phyloP scores from a whole-genome alignment of 2,888 invertebrate species.

The Gymnosoma rotundatum region DNA sequence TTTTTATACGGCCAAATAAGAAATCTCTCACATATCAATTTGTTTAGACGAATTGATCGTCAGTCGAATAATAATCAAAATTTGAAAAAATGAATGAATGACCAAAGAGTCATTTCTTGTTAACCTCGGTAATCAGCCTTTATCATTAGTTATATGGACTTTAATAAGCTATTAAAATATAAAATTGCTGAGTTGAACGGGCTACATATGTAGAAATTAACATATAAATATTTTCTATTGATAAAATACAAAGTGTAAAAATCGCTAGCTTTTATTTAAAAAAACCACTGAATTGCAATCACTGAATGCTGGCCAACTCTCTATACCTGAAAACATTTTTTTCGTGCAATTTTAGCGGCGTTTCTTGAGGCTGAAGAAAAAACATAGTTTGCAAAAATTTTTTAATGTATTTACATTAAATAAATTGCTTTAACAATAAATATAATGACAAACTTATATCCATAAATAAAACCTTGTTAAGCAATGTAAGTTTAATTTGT shows the following conservation, averaged over 20 bases:
- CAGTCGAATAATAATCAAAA: too few species aligned
- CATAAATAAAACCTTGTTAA: background rate
- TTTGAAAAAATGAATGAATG: too few species aligned
- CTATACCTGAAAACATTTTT: conserved; percentile 72
- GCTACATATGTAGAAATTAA: too few species aligned
- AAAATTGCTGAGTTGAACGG: too few species aligned
- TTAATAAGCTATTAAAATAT: too few species aligned
- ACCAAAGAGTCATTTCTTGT: too few species aligned
- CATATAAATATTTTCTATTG: too few species aligned
- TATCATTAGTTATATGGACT: too few species aligned
- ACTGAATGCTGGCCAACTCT: conserved; percentile 67
- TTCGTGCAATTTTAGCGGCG: conserved; percentile 72
- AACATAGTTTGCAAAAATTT: conserved; percentile 57
- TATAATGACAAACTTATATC: background rate
- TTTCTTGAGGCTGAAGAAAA: conserved; percentile 68
- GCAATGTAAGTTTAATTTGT: conserved; percentile 21
- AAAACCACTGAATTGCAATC: background rate
- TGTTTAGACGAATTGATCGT: too few species aligned
- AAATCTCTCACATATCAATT: too few species aligned
- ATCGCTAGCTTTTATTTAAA: background rate
- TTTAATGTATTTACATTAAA: conserved; percentile 36
- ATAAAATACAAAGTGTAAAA: background rate
- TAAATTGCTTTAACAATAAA: conserved; percentile 39
- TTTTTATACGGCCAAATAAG: too few species aligned
- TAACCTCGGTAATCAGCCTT: too few species aligned